These are phyloP conservation scores for Artibeus lituratus DNA, from an alignment of 2,797 vertebrate species.

Conservation along the genomic window DNA sequence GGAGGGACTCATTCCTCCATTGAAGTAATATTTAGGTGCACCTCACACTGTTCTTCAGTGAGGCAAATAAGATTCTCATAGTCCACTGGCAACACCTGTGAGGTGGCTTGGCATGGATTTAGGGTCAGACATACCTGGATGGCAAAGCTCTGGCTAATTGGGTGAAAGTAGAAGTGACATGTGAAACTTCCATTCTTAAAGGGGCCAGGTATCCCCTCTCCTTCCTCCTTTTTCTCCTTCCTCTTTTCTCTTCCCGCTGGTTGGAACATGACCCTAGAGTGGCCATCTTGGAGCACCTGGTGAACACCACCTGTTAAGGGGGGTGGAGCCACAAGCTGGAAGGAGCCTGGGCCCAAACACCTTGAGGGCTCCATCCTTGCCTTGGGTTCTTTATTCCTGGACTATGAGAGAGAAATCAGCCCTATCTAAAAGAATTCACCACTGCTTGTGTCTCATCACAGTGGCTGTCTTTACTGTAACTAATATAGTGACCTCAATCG, in stretches of 20 bases:
- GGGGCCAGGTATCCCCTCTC: neutral
- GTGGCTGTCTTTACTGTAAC: neutral
- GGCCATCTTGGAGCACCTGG: neutral
- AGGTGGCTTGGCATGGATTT: neutral
- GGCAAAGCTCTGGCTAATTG: neutral
- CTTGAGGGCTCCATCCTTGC: neutral
- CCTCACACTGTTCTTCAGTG: neutral
- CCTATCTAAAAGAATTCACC: neutral
- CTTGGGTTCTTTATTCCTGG: neutral
- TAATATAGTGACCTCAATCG: neutral
- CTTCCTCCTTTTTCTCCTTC: neutral
- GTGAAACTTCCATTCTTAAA: neutral
- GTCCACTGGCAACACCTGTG: neutral
- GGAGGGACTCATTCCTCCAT: neutral
- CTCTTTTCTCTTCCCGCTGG: neutral
- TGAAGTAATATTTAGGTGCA: neutral
- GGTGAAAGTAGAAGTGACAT: neutral
- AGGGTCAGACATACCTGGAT: neutral
- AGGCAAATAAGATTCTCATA: neutral
- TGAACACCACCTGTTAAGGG: neutral
- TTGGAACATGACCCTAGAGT: rapidly evolving
- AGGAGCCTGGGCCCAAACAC: neutral
- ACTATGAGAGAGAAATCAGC: neutral
- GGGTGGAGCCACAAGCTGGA: neutral
- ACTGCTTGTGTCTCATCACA: neutral